Percentiles rank a stretch among this genome's conserved stretches.
phyloP scores from a whole-genome alignment of 2,113 vertebrate genomes.

The Gallinago jamesoni region DNA sequence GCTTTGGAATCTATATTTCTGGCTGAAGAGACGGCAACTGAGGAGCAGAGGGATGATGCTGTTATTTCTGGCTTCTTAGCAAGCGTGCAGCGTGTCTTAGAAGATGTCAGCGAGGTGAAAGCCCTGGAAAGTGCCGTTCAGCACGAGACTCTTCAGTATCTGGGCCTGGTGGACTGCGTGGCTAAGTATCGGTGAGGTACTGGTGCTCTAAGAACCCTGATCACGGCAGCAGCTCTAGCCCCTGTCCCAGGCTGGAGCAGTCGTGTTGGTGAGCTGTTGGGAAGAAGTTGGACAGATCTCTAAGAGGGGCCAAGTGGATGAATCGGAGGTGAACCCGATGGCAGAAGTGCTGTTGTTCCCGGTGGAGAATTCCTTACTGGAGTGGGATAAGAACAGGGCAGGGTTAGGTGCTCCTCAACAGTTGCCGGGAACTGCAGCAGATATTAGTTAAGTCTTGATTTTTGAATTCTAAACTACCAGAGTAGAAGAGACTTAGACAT shows the following conservation, averaged over 20 bases:
- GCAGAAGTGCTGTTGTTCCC: not conserved
- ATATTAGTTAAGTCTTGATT: not conserved
- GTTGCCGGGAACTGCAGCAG: not conserved
- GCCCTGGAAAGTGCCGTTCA: conserved; percentile 90
- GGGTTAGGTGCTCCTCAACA: not conserved
- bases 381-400: not conserved
- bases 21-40: not conserved
- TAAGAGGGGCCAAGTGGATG: not conserved
- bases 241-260: not conserved
- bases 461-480: not conserved
- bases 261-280: not conserved
- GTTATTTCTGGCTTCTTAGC: conserved; percentile 78
- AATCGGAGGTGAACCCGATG: not conserved
- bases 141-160: conserved; percentile 83
- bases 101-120: conserved; percentile 80
- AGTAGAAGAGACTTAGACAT: not conserved
- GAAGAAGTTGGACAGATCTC: not conserved
- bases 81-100: conserved; percentile 84
- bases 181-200: conserved; percentile 87
- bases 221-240: not conserved
- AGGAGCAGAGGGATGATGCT: conserved; percentile 10
- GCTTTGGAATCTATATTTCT: conserved; percentile 82
- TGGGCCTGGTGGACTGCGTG: conserved; percentile 91
- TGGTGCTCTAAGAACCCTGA: not conserved
- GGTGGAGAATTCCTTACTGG: not conserved